phyloP scores from a whole-genome alignment of 2,888 invertebrate species.

The Heliconius ethilla region DNA sequence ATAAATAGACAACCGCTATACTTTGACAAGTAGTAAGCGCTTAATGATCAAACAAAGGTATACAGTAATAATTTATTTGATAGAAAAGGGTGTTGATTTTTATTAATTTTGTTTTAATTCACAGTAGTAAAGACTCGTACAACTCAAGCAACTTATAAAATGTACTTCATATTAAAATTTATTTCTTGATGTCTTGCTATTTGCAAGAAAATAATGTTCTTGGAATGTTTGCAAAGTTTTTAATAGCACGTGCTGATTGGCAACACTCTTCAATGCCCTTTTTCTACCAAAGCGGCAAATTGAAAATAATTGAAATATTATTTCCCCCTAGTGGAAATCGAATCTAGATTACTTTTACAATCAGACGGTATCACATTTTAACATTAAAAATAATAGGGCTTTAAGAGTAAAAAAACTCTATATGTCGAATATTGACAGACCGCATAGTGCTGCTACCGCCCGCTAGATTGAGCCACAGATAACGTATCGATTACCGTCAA shows the following conservation, averaged over 20 bases:
- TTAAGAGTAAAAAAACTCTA: background rate
- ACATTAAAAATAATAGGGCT: too few species aligned
- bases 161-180: background rate
- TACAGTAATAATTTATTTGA: background rate
- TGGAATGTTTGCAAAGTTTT: background rate
- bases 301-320: too few species aligned
- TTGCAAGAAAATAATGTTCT: background rate
- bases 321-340: too few species aligned
- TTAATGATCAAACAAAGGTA: constrained; percentile 33
- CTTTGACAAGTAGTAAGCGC: constrained; percentile 37
- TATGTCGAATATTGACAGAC: constrained; percentile 26
- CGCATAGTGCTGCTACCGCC: constrained; percentile 61
- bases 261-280: too few species aligned
- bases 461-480: constrained; percentile 69
- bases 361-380: too few species aligned
- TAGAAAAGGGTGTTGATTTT: background rate
- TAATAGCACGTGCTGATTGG: background rate
- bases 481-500: constrained; percentile 69
- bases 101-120: background rate
- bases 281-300: too few species aligned
- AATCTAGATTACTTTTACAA: too few species aligned
- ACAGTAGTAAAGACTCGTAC: background rate
- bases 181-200: background rate
- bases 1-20: constrained; percentile 37
- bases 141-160: background rate